These are phyloP conservation scores for Chloroceryle inda DNA, from an alignment of 2,797 vertebrate species.

Conservation along the genomic window DNA sequence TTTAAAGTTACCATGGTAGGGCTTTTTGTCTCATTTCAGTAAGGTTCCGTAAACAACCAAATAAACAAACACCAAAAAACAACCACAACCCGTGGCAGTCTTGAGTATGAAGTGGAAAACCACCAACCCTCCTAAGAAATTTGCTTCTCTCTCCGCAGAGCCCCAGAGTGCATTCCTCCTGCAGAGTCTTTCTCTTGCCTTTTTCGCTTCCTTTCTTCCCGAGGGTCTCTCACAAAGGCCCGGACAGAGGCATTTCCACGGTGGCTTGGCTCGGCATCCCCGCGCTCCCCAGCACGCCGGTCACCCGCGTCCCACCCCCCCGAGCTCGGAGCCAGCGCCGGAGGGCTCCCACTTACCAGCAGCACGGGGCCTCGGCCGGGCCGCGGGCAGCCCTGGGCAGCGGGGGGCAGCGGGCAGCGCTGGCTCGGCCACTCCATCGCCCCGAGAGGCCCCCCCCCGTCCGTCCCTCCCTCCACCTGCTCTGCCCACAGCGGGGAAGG, in stretches of 20 bases:
- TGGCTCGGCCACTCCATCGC: constrained; percentile 59
- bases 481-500: not conserved
- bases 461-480: not conserved
- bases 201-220: not conserved
- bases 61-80: not conserved
- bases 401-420: constrained; percentile 14
- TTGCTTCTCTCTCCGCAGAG: not conserved
- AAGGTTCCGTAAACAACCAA: not conserved
- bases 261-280: fast-evolving
- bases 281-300: fast-evolving
- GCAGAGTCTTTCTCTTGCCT: not conserved
- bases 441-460: not conserved
- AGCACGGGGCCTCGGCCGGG: constrained; percentile 14
- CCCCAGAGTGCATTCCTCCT: not conserved
- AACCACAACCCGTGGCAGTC: not conserved
- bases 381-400: not conserved
- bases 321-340: not conserved
- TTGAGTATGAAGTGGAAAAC: not conserved
- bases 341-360: constrained; percentile 58
- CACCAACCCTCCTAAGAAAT: not conserved
- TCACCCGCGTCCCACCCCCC: fast-evolving
- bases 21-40: not conserved
- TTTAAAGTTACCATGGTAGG: not conserved
- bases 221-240: not conserved
- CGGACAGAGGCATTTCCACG: fast-evolving